phyloP scores from a whole-genome alignment of 2,888 invertebrate species.

The Agrilus cyanescens region DNA sequence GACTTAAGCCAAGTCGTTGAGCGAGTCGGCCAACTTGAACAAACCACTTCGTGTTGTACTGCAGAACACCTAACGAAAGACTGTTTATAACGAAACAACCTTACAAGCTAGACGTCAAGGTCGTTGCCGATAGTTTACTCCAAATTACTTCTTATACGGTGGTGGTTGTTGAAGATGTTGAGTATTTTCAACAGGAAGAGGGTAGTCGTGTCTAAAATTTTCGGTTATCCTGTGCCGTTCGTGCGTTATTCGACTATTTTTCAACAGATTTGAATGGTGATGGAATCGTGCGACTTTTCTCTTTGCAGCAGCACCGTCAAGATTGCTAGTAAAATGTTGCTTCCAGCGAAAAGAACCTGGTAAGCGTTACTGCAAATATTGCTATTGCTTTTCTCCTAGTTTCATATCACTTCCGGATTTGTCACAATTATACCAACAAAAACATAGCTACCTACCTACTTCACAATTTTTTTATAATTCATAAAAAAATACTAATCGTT shows the following conservation, averaged over 20 bases:
- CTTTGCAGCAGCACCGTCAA: constrained; percentile 15
- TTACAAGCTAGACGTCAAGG: constrained; percentile 19
- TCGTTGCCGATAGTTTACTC: constrained; percentile 14
- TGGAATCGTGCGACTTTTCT: constrained; percentile 26
- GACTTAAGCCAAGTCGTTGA: too few relatives aligned
- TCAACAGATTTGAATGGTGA: constrained; percentile 31
- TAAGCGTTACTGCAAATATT: constrained; percentile 15
- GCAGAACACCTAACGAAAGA: constrained; percentile 13
- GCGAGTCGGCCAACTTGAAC: too few relatives aligned
- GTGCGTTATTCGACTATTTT: constrained; percentile 26
- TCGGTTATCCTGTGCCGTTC: constrained; percentile 17
- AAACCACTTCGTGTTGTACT: constrained; percentile 17
- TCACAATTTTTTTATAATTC: too few relatives aligned
- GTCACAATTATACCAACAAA: too few relatives aligned
- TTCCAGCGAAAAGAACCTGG: constrained; percentile 26
- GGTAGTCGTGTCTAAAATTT: constrained; percentile 10
- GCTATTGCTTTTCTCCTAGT: too few relatives aligned
- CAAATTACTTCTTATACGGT: neutral
- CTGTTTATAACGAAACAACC: constrained; percentile 21
- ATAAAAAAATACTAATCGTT: too few relatives aligned
- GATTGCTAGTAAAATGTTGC: constrained; percentile 19
- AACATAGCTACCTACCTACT: too few relatives aligned
- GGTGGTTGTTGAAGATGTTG: constrained; percentile 4
- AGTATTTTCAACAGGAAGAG: constrained; percentile 6
- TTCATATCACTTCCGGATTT: too few relatives aligned